Percentiles rank a stretch among this genome's conserved stretches.
Evolutionary conservation across 2,113 vertebrate species (phyloP).

Genomic region (Periophthalmodon schlosseri): DNA sequence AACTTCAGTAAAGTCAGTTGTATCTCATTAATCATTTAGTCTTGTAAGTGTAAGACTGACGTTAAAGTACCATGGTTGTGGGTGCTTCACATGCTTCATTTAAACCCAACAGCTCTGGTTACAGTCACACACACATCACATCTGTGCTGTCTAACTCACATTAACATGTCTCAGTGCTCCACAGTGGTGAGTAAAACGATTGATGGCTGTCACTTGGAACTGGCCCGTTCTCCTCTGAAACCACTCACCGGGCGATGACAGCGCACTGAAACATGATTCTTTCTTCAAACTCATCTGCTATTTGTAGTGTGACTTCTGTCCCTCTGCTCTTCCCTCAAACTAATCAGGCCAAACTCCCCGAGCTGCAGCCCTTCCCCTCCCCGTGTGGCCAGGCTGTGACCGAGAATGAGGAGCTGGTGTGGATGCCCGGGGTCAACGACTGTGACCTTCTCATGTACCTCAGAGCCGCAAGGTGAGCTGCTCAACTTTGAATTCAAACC

Average conservation of each 20-base stretch:
- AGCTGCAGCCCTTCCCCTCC: conserved; percentile 93
- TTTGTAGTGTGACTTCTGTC: conserved; percentile 73
- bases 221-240: conserved; percentile 15
- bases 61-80: not conserved
- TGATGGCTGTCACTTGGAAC: conserved; percentile 34
- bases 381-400: conserved; percentile 89
- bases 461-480: conserved; percentile 91
- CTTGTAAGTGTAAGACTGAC: not conserved
- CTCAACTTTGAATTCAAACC: not conserved
- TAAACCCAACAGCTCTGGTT: conserved; percentile 1
- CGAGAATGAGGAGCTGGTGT: conserved; percentile 95
- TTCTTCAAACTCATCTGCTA: conserved; percentile 54
- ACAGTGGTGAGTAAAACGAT: conserved; percentile 18
- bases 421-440: conserved; percentile 98
- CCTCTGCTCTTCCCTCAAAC: conserved; percentile 48
- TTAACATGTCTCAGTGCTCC: conserved; percentile 10
- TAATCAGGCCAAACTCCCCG: conserved; percentile 95
- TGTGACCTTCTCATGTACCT: conserved; percentile 99
- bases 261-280: conserved; percentile 63
- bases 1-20: not conserved
- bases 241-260: conserved; percentile 49
- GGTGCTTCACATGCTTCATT: not conserved
- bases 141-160: not conserved
- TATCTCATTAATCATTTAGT: not conserved
- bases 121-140: not conserved